Conservation (phyloP, 2,888 invertebrate genomes). For the Limenitis camilla region DNA sequence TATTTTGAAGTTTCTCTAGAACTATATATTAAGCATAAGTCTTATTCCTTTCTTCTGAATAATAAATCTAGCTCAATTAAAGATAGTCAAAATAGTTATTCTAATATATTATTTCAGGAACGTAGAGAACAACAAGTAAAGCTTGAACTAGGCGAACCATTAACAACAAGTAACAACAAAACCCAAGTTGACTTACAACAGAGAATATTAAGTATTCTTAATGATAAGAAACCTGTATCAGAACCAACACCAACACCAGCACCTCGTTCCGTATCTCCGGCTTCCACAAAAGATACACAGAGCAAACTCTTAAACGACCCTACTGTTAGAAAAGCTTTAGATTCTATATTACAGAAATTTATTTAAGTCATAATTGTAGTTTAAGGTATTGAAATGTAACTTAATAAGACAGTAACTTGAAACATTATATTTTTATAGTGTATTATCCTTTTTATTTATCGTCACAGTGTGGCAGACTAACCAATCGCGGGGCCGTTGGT, state of each 20-base stretch:
- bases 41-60: too few species aligned
- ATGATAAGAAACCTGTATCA: conserved; percentile 72
- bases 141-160: conserved; percentile 81
- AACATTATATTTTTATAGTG: too few species aligned
- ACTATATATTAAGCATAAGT: too few species aligned
- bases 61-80: neutral
- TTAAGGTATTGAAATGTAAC: neutral
- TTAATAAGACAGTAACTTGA: too few species aligned
- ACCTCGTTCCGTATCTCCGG: conserved; percentile 30
- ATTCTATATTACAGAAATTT: conserved; percentile 76
- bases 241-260: conserved; percentile 21
- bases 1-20: too few species aligned
- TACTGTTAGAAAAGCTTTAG: conserved; percentile 85
- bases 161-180: conserved; percentile 59
- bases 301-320: conserved; percentile 82
- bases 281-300: conserved; percentile 44
- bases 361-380: conserved; percentile 13
- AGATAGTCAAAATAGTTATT: neutral
- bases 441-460: too few species aligned
- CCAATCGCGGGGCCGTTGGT: too few species aligned
- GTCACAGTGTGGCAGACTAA: too few species aligned
- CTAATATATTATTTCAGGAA: conserved; percentile 62
- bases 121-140: conserved; percentile 83
- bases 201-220: conserved; percentile 85
- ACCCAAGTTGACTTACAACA: conserved; percentile 83